These are phyloP conservation scores for Phalacrocorax carbo DNA, from an alignment of 2,113 vertebrate genomes.

Conservation along the genomic window DNA sequence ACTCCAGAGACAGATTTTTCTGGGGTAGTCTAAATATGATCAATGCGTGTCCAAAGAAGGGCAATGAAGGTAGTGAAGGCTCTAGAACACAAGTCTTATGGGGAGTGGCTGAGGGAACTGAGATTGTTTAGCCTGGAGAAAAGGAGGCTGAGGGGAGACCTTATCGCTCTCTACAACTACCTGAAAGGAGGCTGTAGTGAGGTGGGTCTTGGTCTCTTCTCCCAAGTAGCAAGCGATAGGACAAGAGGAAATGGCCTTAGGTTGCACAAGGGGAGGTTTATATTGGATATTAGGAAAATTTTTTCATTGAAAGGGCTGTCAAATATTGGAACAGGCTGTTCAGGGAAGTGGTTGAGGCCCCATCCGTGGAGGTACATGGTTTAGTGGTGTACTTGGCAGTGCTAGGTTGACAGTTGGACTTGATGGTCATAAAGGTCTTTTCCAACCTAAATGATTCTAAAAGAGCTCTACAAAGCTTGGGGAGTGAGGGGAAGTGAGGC, in stretches of 20 bases:
- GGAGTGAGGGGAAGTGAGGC: not conserved
- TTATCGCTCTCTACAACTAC: not conserved
- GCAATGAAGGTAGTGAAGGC: rapidly evolving
- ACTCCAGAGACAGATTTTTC: not conserved
- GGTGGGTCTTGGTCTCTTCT: not conserved
- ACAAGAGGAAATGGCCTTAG: not conserved
- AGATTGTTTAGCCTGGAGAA: not conserved
- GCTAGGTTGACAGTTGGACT: not conserved
- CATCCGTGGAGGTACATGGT: too few species aligned
- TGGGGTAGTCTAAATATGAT: not conserved
- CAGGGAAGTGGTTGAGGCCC: too few species aligned
- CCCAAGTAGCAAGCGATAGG: not conserved
- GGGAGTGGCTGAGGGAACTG: not conserved
- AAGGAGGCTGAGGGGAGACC: not conserved
- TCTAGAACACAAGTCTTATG: not conserved
- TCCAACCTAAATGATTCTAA: not conserved
- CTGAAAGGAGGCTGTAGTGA: not conserved
- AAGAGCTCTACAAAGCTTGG: not conserved
- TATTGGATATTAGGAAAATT: not conserved
- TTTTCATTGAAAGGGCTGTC: not conserved
- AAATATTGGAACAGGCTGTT: not conserved
- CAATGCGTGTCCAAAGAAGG: not conserved
- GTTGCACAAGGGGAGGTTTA: not conserved
- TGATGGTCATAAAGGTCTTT: not conserved
- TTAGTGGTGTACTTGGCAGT: not conserved